A percentile compares a stretch with the other conserved stretches of the same genome.
Evolutionary conservation across 2,797 vertebrate genomes (phyloP).

Genomic region (Leuciscus waleckii): DNA sequence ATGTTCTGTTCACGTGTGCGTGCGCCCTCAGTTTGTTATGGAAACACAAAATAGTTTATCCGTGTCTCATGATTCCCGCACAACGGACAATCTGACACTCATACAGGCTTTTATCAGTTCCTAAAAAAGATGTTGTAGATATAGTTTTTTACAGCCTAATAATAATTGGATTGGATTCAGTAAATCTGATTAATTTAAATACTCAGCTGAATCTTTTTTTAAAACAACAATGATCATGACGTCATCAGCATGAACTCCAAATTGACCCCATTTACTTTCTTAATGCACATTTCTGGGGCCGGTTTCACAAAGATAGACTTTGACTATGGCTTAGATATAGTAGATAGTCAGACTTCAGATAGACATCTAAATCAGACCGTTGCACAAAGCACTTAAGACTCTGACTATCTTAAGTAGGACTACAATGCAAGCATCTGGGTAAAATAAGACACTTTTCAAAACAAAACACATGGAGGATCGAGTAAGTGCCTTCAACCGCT

Average conservation of each 20-base stretch:
- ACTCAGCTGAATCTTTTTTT: neutral
- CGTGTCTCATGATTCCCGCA: neutral
- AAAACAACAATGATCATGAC: neutral
- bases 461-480: too few relatives aligned
- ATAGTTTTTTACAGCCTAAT: neutral
- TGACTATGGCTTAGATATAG: too few relatives aligned
- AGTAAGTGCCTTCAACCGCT: too few relatives aligned
- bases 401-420: too few relatives aligned
- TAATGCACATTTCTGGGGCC: too few relatives aligned
- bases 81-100: neutral
- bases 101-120: neutral
- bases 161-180: neutral
- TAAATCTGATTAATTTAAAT: neutral
- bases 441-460: too few relatives aligned
- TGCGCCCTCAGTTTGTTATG: slow-evolving; percentile 32
- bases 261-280: neutral
- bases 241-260: neutral
- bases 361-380: too few relatives aligned
- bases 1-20: neutral
- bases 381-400: too few relatives aligned
- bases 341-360: too few relatives aligned
- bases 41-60: slow-evolving; percentile 21
- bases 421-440: too few relatives aligned
- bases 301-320: too few relatives aligned
- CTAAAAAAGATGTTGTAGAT: neutral